Evolutionary conservation across 2,888 invertebrate species (phyloP).

Genomic region (Caenorhabditis japonica): DNA sequence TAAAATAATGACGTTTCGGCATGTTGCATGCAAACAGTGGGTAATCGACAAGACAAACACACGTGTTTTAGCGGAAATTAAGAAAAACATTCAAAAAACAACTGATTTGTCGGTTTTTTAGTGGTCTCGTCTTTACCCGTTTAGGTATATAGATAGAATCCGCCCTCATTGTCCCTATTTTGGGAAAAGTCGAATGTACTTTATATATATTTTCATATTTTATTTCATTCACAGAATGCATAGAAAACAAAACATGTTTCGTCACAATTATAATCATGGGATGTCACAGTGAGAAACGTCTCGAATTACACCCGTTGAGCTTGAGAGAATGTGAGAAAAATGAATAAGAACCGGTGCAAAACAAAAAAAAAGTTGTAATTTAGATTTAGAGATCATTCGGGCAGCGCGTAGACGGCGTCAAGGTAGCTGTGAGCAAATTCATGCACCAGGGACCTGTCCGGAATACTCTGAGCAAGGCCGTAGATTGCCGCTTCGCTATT

Average conservation of each 20-base stretch:
- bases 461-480: conserved; percentile 89
- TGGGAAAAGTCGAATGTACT: too few species aligned
- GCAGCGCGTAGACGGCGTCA: conserved; percentile 84
- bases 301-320: conserved; percentile 34
- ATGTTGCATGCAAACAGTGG: conserved; percentile 31
- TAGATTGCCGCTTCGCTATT: conserved; percentile 85
- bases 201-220: too few species aligned
- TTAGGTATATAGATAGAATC: too few species aligned
- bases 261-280: conserved; percentile 27
- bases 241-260: conserved; percentile 7
- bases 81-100: conserved; percentile 1
- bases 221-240: neutral
- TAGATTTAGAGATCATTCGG: conserved; percentile 1
- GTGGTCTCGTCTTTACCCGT: neutral
- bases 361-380: too few species aligned
- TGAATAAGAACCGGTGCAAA: neutral
- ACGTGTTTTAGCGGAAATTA: conserved; percentile 10
- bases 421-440: conserved; percentile 89
- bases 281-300: conserved; percentile 13
- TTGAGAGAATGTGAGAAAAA: conserved; percentile 8
- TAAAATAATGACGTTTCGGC: conserved; percentile 7
- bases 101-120: conserved; percentile 10
- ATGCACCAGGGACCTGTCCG: conserved; percentile 91
- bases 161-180: too few species aligned
- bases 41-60: conserved; percentile 42